These are phyloP conservation scores for Aradophagus sp. DNA, from an alignment of 1,140 invertebrate genomes.

Conservation along the genomic window DNA sequence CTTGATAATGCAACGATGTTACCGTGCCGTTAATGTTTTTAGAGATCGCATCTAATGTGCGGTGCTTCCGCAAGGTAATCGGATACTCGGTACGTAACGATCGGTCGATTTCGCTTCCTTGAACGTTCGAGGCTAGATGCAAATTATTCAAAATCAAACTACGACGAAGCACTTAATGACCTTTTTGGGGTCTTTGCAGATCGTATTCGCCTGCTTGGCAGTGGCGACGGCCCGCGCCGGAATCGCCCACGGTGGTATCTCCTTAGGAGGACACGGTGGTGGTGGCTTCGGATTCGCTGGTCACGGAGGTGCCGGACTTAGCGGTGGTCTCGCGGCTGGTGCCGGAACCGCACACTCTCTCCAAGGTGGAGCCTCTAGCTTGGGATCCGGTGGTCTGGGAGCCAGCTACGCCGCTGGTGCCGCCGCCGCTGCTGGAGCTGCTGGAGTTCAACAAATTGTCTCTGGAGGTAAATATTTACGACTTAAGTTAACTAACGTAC, in stretches of 20 bases:
- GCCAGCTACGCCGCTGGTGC: slow-evolving; percentile 74
- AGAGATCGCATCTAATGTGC: slow-evolving; percentile 47
- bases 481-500: neutral
- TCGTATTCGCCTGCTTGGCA: slow-evolving; percentile 74
- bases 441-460: slow-evolving; percentile 73
- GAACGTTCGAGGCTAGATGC: no score
- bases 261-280: slow-evolving; percentile 63
- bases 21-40: slow-evolving; percentile 57
- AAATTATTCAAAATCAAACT: no score
- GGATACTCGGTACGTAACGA: slow-evolving; percentile 11
- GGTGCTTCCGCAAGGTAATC: slow-evolving; percentile 45
- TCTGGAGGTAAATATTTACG: slow-evolving; percentile 70
- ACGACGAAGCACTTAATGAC: no score
- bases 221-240: slow-evolving; percentile 72
- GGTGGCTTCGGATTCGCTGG: slow-evolving; percentile 60
- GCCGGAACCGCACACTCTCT: slow-evolving; percentile 71
- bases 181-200: slow-evolving; percentile 51
- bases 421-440: slow-evolving; percentile 71
- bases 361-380: slow-evolving; percentile 72
- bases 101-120: no score
- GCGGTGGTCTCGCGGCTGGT: slow-evolving; percentile 72
- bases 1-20: slow-evolving; percentile 61
- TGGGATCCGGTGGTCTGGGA: slow-evolving; percentile 73
- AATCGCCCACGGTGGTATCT: slow-evolving; percentile 68
- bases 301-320: slow-evolving; percentile 69